Evolutionary conservation across 2,113 vertebrate species (phyloP), one percentile per base, ranked within the genome.

Genomic region (Scomber colias): DNA sequence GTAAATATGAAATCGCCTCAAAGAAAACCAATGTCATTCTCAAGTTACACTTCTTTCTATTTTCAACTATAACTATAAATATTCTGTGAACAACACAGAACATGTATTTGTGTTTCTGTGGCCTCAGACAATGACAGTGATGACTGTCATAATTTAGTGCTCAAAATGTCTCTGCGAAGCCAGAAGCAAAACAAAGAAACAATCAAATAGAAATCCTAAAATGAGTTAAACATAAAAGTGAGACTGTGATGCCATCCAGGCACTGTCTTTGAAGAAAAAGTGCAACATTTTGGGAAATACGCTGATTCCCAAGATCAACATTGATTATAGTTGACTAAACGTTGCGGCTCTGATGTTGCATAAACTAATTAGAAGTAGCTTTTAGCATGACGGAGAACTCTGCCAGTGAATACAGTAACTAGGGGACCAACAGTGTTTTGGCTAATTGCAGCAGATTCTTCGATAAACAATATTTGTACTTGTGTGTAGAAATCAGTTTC

Each of bases 1-100:
- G 30, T n/a, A 17, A 69, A 65, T 62, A 48, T 55, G 12, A 51
- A 70, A 64, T 27, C 2, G 6, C 9, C 55, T 64, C 55, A 31
- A 27, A 61, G 12, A 63, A 84, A 71, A 49, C 48, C 13, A 11
- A 51, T 53, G 11, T 50, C 46, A 73, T 46, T 45, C 45, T 40
- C 2, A 4, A 16, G n/a, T 56, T 31, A 46, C 19, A 8, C 10
- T 15, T 15, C 11, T 31, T 66, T 27, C 5, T 35, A 16, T 11
- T 11, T 61, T 56, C 17, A 35, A 13, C n/a, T 11, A 16, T 3
- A n/a, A 9, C 35, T 57, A 30, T 15, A 15, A 14, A 30, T 57
- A 30, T 27, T 30, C 24, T 55, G 31, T 35, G 35, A 17, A 53
- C 16, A 48, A 40, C n/a, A 40, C 2, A 14, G 49, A 12, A 49